These are phyloP conservation scores for Acanthopagrus latus DNA, from an alignment of 2,797 vertebrate species.

Conservation along the genomic window DNA sequence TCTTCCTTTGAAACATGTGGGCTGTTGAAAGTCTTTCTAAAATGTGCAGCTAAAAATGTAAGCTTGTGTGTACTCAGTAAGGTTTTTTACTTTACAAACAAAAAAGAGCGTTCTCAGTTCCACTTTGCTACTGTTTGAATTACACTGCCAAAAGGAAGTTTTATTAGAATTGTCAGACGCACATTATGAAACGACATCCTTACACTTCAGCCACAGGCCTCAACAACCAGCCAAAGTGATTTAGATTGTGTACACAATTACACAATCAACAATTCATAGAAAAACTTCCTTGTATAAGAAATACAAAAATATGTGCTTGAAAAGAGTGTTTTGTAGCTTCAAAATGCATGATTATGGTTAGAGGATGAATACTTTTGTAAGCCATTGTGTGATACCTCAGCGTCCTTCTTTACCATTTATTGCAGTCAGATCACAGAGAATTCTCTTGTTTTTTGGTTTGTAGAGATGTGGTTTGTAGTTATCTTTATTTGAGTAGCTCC, in stretches of 20 bases:
- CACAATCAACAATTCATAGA: background rate
- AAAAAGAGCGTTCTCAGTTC: background rate
- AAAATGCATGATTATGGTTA: too few relatives aligned
- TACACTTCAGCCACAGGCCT: background rate
- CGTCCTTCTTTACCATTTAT: too few relatives aligned
- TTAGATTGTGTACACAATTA: background rate
- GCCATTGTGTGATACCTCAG: too few relatives aligned
- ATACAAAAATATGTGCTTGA: too few relatives aligned
- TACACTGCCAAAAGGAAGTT: background rate
- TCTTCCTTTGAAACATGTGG: slow-evolving; percentile 86
- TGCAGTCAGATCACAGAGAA: too few relatives aligned
- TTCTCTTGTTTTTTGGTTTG: too few relatives aligned
- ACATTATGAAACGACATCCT: background rate
- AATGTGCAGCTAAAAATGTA: slow-evolving; percentile 56
- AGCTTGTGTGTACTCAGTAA: background rate
- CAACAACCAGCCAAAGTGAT: background rate
- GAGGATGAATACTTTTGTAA: too few relatives aligned
- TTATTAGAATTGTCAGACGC: background rate
- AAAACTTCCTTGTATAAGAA: background rate
- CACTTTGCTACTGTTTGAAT: background rate
- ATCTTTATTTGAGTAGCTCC: too few relatives aligned
- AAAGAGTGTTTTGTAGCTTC: too few relatives aligned
- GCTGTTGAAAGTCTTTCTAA: slow-evolving; percentile 21
- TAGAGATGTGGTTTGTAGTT: too few relatives aligned
- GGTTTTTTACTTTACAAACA: background rate